Conservation (phyloP, 2,113 vertebrate genomes). For the Eptatretus burgeri region DNA sequence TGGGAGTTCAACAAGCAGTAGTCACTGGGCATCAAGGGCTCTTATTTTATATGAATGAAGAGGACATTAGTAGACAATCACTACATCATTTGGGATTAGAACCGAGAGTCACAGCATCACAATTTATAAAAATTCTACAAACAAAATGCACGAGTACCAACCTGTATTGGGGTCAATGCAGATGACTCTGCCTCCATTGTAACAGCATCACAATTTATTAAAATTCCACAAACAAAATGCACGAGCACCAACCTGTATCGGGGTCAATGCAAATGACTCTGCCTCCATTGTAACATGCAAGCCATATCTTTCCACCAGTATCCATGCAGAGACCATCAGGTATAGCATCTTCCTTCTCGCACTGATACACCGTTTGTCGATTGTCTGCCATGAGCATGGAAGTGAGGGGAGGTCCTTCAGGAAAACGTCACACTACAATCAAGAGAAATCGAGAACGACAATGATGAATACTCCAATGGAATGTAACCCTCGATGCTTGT, state of each 20-base stretch:
- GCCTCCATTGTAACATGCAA: conserved; percentile 57
- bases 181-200: conserved; percentile 44
- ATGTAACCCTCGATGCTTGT: no score
- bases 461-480: neutral
- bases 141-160: conserved; percentile 12
- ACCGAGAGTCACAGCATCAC: no score
- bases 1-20: no score
- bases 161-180: conserved; percentile 50
- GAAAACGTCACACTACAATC: conserved; percentile 4
- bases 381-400: conserved; percentile 16
- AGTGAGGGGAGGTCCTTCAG: no score
- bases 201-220: no score
- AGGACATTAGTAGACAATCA: no score
- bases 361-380: conserved; percentile 23
- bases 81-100: no score
- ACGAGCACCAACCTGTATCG: conserved; percentile 25
- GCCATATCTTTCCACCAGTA: conserved; percentile 45
- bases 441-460: neutral
- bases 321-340: conserved; percentile 78
- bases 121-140: no score
- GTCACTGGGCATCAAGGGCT: no score
- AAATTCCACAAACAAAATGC: no score
- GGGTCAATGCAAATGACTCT: conserved; percentile 54
- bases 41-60: no score
- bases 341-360: conserved; percentile 38